Base-by-base conservation (phyloP, 1,140 invertebrate species). In the Hylaeus anthracinus region DNA sequence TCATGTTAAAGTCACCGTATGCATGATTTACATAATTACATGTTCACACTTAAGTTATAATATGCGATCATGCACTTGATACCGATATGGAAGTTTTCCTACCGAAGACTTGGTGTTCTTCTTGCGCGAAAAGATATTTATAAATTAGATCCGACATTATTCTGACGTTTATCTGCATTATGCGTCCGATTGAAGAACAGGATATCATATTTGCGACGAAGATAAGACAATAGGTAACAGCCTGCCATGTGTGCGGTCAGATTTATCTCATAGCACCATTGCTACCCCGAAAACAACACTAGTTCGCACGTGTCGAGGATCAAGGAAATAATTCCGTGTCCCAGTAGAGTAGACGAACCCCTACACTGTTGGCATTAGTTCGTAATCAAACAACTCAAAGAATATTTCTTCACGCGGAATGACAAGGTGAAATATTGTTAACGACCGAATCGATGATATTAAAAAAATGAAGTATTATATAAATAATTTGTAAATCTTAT, bases 231-330 rank as follows among this genome's bases (percentile, higher is more conserved):
- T 67, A 67, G 37, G 45, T n/a, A 51, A 8, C n/a, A 64, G 5
- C n/a, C 8, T n/a, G 15, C 9, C 14, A 70, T 39, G 12, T 26
- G 61, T 66, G 78, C 15, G 78, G 78, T 60, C 26, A 56, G 70
- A 56, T 66, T 51, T 58, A 65, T 73, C 26, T 61, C 70, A 14
- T 43, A 51, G 66, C 45, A 12, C 9, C 9, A 12, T 39, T 55
- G 39, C 55, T 45, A 53, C 14, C 74, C 51, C 51, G n/a, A 26
- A 15, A n/a, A 81, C 45, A 37, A 14, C 39, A 60, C 55, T 56
- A 48, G 26, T n/a, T 65, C 51, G 74, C 80, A 78, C 80, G 80
- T 78, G 80, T 43, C 12, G 51, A 81, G 80, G 80, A 81, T 81
- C 74, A 81, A 66, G 8, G 14, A 64, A 41, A 78, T 77, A 81